Percentiles rank a stretch among this genome's conserved stretches.
phyloP scores from a whole-genome alignment of 2,113 vertebrate species.

The Propithecus coquereli region DNA sequence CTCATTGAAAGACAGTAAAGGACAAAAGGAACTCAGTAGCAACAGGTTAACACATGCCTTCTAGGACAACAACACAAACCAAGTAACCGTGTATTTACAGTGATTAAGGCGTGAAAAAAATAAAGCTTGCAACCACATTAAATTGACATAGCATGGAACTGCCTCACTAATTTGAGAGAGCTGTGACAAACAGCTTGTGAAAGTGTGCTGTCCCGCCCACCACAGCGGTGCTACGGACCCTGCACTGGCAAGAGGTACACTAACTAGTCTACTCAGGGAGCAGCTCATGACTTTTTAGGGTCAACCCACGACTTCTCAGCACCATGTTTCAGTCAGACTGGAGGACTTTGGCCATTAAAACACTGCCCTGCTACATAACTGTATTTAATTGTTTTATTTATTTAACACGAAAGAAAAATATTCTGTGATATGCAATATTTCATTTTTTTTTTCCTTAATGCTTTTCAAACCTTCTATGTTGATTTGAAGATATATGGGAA shows the following conservation, averaged over 20 bases:
- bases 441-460: background rate
- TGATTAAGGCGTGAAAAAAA: background rate
- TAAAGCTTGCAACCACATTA: conserved; percentile 3
- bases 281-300: background rate
- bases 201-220: background rate
- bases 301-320: background rate
- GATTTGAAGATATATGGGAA: background rate
- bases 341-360: background rate
- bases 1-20: conserved; percentile 11
- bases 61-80: background rate
- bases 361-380: background rate
- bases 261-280: background rate
- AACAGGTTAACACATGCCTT: background rate
- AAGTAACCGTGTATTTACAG: background rate
- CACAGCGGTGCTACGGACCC: rapidly evolving
- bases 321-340: background rate
- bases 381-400: background rate
- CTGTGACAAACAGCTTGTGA: background rate
- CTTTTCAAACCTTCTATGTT: background rate
- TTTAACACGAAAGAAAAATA: background rate
- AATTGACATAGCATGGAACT: background rate
- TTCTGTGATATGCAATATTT: background rate
- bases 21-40: background rate
- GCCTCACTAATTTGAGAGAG: background rate
- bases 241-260: background rate